These are phyloP conservation scores for Coreoperca whiteheadi DNA, from an alignment of 2,113 vertebrate species.

Conservation along the genomic window DNA sequence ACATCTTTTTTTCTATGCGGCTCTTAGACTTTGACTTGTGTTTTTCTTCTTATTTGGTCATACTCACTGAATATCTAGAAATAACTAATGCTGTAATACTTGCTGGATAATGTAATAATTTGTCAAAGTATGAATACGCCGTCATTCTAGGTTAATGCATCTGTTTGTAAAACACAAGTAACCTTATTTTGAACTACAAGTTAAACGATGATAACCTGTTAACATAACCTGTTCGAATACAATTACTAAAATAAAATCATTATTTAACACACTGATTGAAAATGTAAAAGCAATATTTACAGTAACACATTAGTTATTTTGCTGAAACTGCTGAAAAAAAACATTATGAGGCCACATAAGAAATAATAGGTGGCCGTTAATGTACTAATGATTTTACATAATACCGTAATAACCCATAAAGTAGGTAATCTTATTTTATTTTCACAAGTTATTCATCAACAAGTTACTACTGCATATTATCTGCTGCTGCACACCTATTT, in stretches of 20 bases:
- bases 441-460: neutral
- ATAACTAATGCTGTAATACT: neutral
- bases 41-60: neutral
- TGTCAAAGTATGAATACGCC: no score
- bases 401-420: neutral
- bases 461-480: neutral
- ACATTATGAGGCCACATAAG: neutral
- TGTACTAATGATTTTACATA: neutral
- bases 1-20: neutral
- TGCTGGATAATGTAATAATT: neutral
- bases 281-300: neutral
- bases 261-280: neutral
- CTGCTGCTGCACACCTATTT: neutral
- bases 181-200: neutral
- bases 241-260: constrained; percentile 1
- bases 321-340: neutral
- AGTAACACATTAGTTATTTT: neutral
- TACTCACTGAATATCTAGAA: neutral
- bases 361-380: neutral
- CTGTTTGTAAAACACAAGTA: neutral
- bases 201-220: neutral
- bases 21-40: neutral
- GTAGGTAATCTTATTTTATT: neutral
- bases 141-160: neutral
- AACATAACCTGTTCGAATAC: neutral